phyloP scores from a whole-genome alignment of 2,888 invertebrate species.

The Ligdia adustata region DNA sequence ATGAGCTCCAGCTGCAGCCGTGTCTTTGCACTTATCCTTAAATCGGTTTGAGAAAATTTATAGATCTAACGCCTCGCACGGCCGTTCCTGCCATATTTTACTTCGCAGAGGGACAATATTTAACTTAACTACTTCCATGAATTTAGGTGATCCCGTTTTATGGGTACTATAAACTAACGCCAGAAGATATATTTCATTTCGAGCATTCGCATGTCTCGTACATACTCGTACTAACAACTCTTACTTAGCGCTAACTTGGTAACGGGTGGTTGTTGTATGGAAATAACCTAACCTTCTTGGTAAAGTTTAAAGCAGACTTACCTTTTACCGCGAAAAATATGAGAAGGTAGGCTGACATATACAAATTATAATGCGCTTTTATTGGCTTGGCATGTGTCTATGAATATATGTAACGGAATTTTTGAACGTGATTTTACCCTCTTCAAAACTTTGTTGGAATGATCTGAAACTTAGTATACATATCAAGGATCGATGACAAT shows the following conservation, averaged over 20 bases:
- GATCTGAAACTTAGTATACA: no score
- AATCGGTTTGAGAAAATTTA: neutral
- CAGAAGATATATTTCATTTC: conserved; percentile 66
- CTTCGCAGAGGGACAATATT: conserved; percentile 41
- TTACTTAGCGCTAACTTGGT: conserved; percentile 43
- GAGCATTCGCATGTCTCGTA: conserved; percentile 55
- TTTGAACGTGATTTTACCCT: no score
- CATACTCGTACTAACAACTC: conserved; percentile 56
- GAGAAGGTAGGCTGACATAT: no score
- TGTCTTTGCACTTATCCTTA: conserved; percentile 1
- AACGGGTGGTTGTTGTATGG: conserved; percentile 37
- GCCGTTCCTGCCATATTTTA: conserved; percentile 6
- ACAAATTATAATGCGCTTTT: no score
- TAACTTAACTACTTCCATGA: conserved; percentile 53
- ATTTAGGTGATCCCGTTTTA: conserved; percentile 53
- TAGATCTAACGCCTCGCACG: conserved; percentile 4
- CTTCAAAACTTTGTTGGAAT: no score
- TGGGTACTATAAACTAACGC: conserved; percentile 59
- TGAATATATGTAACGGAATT: no score
- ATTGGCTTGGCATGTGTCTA: no score
- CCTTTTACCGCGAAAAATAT: no score
- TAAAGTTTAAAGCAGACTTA: no score
- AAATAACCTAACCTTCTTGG: no score
- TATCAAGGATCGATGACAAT: no score
- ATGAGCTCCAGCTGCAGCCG: neutral